phyloP scores from a whole-genome alignment of 2,113 vertebrate genomes.

The Chlamydotis undulata region DNA sequence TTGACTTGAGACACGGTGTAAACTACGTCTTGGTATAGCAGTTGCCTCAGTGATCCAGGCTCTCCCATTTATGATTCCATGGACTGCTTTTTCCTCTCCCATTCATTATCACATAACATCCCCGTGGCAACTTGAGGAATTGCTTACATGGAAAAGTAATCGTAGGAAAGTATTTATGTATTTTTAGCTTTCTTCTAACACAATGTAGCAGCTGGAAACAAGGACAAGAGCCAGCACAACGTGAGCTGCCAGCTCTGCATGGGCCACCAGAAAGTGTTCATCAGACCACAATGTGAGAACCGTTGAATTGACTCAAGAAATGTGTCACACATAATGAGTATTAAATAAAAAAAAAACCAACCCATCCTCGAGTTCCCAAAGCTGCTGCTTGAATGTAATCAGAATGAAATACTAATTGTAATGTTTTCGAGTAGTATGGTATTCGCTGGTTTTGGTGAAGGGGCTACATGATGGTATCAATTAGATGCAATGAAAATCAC shows the following conservation, averaged over 20 bases:
- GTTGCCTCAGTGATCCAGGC: not conserved
- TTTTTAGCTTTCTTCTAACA: conserved; percentile 64
- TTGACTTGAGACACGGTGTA: not conserved
- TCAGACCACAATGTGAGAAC: conserved; percentile 43
- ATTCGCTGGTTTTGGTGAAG: not conserved
- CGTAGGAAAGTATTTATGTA: conserved; percentile 51
- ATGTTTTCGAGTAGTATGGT: not conserved
- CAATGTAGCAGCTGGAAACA: conserved; percentile 61
- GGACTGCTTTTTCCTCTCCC: conserved; percentile 13
- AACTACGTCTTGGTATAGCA: not conserved
- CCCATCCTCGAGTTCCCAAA: not conserved
- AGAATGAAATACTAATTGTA: not conserved
- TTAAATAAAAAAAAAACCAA: not conserved
- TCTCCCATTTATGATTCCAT: not conserved
- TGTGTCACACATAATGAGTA: not conserved
- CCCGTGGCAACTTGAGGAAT: conserved; percentile 19
- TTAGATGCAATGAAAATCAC: not conserved
- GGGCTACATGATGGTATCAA: not conserved
- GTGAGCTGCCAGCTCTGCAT: conserved; percentile 37
- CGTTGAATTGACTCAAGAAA: conserved; percentile 29
- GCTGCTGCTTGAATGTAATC: not conserved
- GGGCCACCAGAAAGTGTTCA: conserved; percentile 51
- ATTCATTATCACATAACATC: not conserved
- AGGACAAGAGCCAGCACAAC: conserved; percentile 40
- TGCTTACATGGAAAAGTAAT: conserved; percentile 49